A percentile compares a stretch with the other conserved stretches of the same genome.
These are phyloP conservation scores for Condylostylus longicornis DNA, from an alignment of 1,140 invertebrate genomes.

Conservation along the genomic window DNA sequence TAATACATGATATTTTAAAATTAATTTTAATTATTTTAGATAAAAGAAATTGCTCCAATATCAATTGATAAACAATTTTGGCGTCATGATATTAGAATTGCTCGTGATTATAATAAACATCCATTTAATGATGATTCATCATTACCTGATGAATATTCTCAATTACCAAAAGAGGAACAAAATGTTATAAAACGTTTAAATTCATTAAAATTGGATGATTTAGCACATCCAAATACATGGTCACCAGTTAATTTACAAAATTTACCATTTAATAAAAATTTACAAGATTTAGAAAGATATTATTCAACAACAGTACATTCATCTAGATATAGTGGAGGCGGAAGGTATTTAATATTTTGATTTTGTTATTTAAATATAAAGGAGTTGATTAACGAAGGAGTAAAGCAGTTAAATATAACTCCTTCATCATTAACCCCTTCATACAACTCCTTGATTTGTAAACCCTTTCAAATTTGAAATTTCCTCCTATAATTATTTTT, in stretches of 20 bases:
- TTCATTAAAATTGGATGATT: constrained; percentile 14
- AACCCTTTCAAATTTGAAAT: no score
- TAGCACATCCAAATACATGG: constrained; percentile 24
- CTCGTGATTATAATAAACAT: constrained; percentile 38
- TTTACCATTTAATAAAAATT: no score
- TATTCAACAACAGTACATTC: no score
- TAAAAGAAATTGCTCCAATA: constrained; percentile 59
- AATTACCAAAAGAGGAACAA: constrained; percentile 16
- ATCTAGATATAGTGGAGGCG: no score
- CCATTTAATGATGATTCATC: constrained; percentile 13
- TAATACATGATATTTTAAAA: background rate
- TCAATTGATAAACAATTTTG: constrained; percentile 45
- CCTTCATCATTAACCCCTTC: no score
- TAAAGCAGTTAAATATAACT: no score
- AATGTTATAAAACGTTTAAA: constrained; percentile 17
- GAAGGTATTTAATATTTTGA: no score
- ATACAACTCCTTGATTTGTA: no score
- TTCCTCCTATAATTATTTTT: no score
- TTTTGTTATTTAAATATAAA: no score
- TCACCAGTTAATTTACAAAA: constrained; percentile 23
- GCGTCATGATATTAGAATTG: constrained; percentile 49
- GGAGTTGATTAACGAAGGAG: no score
- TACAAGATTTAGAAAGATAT: no score
- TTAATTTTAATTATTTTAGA: constrained; percentile 31
- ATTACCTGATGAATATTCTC: constrained; percentile 23